Evolutionary conservation across 30 jellyfish, hydroid and myxozoan species (phyloP).

Genomic region (Aurelia aurita complex sp. Pacific): DNA sequence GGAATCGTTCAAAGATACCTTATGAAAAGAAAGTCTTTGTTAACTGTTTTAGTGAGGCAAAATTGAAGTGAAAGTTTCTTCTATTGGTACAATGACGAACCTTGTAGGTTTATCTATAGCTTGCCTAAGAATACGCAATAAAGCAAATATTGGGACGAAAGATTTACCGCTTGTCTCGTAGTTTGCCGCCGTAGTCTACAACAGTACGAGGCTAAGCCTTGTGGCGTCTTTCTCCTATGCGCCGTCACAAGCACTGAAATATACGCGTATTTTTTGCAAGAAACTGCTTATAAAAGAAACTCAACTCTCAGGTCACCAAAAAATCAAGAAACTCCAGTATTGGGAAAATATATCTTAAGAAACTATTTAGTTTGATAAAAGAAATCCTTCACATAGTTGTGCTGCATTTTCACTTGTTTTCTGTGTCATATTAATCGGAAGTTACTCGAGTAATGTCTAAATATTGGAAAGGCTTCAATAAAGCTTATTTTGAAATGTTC

Average conservation of each 20-base stretch:
- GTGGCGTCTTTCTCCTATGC: conserved; percentile 37
- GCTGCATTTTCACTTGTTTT: no score
- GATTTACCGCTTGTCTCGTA: conserved; percentile 41
- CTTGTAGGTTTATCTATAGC: conserved; percentile 1
- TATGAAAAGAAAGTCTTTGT: conserved; percentile 4
- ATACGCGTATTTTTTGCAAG: neutral
- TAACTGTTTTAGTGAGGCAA: neutral
- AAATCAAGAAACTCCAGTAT: no score
- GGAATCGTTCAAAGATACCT: conserved; percentile 20
- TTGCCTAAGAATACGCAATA: neutral
- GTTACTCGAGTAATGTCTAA: no score
- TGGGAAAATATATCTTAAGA: no score
- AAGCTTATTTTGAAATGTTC: no score
- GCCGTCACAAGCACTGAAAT: neutral
- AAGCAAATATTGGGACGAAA: conserved; percentile 20
- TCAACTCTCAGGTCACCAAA: no score
- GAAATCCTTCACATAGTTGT: no score
- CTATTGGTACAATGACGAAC: neutral
- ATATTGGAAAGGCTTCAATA: no score
- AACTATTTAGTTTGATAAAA: no score
- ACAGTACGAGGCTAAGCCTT: conserved; percentile 43
- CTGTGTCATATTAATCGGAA: no score
- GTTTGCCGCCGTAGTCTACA: conserved; percentile 26
- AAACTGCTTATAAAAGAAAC: no score
- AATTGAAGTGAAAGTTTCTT: no score